Conservation (phyloP, 2,888 invertebrate species). For the Drosophila planitibia region DNA sequence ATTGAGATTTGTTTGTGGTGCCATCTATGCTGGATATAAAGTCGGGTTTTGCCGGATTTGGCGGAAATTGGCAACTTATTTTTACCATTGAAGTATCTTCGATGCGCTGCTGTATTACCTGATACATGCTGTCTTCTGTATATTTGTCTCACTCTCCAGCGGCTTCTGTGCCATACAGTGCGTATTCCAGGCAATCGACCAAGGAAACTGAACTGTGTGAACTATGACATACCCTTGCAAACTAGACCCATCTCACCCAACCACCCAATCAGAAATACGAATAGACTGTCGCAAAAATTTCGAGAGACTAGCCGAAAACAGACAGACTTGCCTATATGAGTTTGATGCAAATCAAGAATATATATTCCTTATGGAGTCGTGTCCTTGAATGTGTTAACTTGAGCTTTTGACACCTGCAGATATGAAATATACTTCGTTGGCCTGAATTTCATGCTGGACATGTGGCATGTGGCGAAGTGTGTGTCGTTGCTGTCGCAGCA, state of each 20-base stretch:
- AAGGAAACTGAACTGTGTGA: neutral
- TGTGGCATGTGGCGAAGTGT: conserved; percentile 84
- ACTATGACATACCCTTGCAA: no score
- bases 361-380: no score
- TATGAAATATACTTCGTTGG: conserved; percentile 85
- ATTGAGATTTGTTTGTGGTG: conserved; percentile 9
- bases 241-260: neutral
- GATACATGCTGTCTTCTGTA: conserved; percentile 84
- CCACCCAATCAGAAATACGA: no score
- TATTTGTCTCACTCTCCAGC: conserved; percentile 78
- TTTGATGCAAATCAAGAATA: no score
- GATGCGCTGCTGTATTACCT: conserved; percentile 83
- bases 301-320: no score
- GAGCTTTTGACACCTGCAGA: conserved; percentile 51
- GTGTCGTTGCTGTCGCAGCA: conserved; percentile 82
- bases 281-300: no score
- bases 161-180: conserved; percentile 83
- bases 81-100: conserved; percentile 83
- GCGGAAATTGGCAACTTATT: conserved; percentile 84
- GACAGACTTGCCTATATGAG: no score
- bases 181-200: conserved; percentile 78
- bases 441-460: conserved; percentile 62
- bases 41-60: conserved; percentile 78
- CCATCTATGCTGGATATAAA: conserved; percentile 83
- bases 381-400: neutral